Conservation (phyloP, 35 echinoderm and acorn worm genomes). For the Lytechinus variegatus region DNA sequence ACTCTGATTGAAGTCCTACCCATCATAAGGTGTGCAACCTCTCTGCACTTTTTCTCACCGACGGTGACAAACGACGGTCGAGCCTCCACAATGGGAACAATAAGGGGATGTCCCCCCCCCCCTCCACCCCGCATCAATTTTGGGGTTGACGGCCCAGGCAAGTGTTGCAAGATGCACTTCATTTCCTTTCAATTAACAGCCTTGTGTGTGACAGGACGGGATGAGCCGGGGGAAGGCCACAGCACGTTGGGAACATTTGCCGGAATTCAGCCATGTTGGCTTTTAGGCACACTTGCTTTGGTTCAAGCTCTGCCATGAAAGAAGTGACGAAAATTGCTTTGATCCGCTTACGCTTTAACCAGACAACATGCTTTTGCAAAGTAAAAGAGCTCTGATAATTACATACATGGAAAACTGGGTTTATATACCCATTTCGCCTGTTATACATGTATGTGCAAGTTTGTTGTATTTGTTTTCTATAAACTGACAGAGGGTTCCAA, state of each 20-base stretch:
- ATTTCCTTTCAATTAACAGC: slow-evolving; percentile 4
- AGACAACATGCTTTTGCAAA: neutral
- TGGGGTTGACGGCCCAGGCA: slow-evolving; percentile 12
- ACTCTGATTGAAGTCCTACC: too few relatives aligned
- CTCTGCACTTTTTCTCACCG: neutral
- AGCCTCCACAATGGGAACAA: neutral
- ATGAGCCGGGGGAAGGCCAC: neutral
- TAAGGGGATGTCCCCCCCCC: neutral
- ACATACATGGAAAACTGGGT: too few relatives aligned
- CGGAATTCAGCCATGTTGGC: neutral
- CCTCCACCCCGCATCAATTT: slow-evolving; percentile 3
- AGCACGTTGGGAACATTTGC: neutral
- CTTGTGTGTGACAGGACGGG: slow-evolving; percentile 24
- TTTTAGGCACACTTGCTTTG: slow-evolving; percentile 3
- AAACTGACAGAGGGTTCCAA: too few relatives aligned
- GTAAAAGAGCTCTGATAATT: neutral
- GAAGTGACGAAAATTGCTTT: neutral
- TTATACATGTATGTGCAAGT: too few relatives aligned
- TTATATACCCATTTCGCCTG: too few relatives aligned
- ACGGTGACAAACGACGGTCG: neutral
- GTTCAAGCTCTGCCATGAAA: neutral
- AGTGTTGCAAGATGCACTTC: slow-evolving; percentile 28
- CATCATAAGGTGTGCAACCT: neutral
- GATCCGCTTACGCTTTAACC: neutral
- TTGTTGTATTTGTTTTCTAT: too few relatives aligned